Base-by-base conservation (phyloP, 64 coral and sea anemone genomes). In the Pocillopora damicornis region DNA sequence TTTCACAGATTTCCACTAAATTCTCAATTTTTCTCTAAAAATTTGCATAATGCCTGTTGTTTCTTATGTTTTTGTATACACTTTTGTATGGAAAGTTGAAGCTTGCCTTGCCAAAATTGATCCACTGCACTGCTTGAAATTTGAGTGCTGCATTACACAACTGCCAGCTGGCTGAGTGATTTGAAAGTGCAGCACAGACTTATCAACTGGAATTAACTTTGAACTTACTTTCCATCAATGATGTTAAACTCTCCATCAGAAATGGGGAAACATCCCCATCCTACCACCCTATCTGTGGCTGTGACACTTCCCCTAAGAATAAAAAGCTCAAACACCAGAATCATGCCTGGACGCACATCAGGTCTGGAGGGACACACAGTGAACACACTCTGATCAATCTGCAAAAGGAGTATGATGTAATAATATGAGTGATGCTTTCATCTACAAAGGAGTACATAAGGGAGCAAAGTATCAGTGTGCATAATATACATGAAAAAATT, bases 361-460 rank as follows among this genome's bases (percentile, higher is more conserved):
- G 97, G 97, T 88, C 89, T 94, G 25, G 97, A 91, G 72, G 97
- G 97, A 93, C 97, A 99, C 22, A 99, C 97, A 23, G 97, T 99
- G 59, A 99, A 99, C 56, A 99, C 97, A 99, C 97, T 99, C 71
- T 99, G 97, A 35, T 99, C 97, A 90, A 99, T 99, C 97, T 99
- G 73, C 30, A 88, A n/a, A 63, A 16, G 75, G 22, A 87, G 18
- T 22, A 62, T 7, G 67, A 14, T 37, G 16, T 67, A 0, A 66
- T 67, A 38, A n/a, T 13, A 18, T 67, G 9, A 83, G 15, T n/a
- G 63, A 12, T 18, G 7, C 20, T 37, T 61, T 8, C 60, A 61
- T 8, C 60, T 61, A 30, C 30, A 30, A 30, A 30, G 30, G 30
- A 30, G 30, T 30, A 30, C 30, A 30, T 30, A 30, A 30, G 30